These are phyloP conservation scores for Iphiclides podalirius DNA, from an alignment of 2,888 invertebrate genomes.

Conservation along the genomic window DNA sequence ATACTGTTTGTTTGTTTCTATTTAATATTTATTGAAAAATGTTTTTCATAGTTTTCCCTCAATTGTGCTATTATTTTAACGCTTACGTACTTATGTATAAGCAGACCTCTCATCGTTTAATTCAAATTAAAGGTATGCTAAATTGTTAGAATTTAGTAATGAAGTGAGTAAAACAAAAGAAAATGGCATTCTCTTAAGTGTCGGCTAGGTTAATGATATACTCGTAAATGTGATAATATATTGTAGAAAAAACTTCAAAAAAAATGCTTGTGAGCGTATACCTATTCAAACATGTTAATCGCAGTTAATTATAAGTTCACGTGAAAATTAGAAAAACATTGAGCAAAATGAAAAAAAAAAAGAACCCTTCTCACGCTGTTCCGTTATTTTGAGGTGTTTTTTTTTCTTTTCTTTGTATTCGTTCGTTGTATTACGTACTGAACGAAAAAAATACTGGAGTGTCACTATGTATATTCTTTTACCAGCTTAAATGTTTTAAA, in stretches of 20 bases:
- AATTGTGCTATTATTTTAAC: slow-evolving; percentile 15
- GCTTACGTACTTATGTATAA: slow-evolving; percentile 47
- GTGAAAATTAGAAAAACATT: too few relatives aligned
- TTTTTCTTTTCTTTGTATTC: too few relatives aligned
- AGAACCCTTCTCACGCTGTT: too few relatives aligned
- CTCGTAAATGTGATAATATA: slow-evolving; percentile 74
- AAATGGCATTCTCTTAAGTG: slow-evolving; percentile 54
- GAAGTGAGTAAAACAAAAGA: slow-evolving; percentile 42
- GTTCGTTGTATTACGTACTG: too few relatives aligned
- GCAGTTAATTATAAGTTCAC: too few relatives aligned
- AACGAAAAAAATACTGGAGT: too few relatives aligned
- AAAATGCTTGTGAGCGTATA: slow-evolving; percentile 61
- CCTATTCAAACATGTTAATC: slow-evolving; percentile 53
- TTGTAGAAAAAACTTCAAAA: slow-evolving; percentile 58
- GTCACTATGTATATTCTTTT: too few relatives aligned
- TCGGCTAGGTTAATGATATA: slow-evolving; percentile 62
- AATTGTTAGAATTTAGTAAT: slow-evolving; percentile 49
- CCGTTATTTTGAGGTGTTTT: too few relatives aligned
- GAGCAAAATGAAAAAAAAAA: too few relatives aligned
- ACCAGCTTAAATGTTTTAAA: too few relatives aligned
- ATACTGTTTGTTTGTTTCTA: too few relatives aligned
- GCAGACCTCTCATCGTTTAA: slow-evolving; percentile 37
- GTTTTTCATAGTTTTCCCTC: neutral
- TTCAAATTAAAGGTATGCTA: slow-evolving; percentile 35
- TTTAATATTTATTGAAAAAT: too few relatives aligned